Percentiles rank a stretch among this genome's conserved stretches.
phyloP scores from a whole-genome alignment of 2,888 invertebrate species.

The Polydrusus cervinus region DNA sequence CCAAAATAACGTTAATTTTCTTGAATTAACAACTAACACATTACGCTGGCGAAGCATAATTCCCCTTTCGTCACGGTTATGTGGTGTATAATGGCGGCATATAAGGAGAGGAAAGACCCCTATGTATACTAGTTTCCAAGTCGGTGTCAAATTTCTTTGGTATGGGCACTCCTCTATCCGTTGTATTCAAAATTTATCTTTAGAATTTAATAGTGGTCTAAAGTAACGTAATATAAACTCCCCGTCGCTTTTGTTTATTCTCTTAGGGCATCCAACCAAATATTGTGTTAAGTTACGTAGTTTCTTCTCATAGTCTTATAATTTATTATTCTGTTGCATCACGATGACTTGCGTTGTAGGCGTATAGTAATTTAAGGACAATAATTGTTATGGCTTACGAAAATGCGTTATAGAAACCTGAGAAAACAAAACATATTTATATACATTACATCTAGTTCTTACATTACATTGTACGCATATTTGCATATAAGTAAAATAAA shows the following conservation, averaged over 20 bases:
- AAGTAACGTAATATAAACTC: conserved; percentile 44
- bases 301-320: conserved; percentile 22
- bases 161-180: conserved; percentile 48
- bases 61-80: conserved; percentile 29
- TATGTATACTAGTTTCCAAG: conserved; percentile 47
- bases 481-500: too few species aligned
- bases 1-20: conserved; percentile 30
- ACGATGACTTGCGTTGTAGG: background rate
- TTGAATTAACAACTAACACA: conserved; percentile 29
- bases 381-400: background rate
- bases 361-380: background rate
- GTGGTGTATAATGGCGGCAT: conserved; percentile 33
- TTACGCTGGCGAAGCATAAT: conserved; percentile 25
- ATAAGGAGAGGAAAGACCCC: conserved; percentile 40
- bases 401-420: too few species aligned
- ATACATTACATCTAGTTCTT: too few species aligned
- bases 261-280: conserved; percentile 41
- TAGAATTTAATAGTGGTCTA: conserved; percentile 50
- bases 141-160: conserved; percentile 45
- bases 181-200: conserved; percentile 49
- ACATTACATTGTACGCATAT: too few species aligned
- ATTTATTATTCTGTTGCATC: conserved; percentile 19
- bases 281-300: conserved; percentile 45
- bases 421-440: too few species aligned
- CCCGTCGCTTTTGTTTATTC: conserved; percentile 48